Evolutionary conservation across 2,113 vertebrate species (phyloP).

Genomic region (Podocnemis expansa): DNA sequence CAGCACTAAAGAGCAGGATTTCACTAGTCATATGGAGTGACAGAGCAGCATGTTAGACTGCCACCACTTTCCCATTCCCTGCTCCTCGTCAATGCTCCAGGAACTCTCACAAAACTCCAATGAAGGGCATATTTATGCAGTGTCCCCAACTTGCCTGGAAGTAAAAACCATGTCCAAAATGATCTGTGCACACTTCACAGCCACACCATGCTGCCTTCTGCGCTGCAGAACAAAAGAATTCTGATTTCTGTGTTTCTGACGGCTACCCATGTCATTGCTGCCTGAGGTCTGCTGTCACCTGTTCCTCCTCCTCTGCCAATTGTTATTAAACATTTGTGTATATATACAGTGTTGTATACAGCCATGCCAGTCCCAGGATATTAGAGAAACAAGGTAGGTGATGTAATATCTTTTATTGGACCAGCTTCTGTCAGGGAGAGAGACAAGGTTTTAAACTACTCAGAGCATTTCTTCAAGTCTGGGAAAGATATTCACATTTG

Average conservation of each 20-base stretch:
- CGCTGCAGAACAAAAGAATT: background rate
- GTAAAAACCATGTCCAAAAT: background rate
- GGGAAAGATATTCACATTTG: background rate
- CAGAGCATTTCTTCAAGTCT: background rate
- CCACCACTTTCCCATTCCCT: background rate
- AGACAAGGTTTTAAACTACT: too few relatives aligned
- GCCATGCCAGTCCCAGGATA: background rate
- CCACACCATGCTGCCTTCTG: background rate
- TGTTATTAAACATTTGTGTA: background rate
- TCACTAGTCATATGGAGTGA: background rate
- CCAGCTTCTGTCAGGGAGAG: background rate
- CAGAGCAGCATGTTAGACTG: background rate
- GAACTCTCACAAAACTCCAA: background rate
- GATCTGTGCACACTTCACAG: background rate
- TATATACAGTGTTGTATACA: background rate
- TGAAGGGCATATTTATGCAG: background rate
- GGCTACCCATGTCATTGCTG: accelerated
- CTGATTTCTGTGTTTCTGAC: background rate
- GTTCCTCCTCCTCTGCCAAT: background rate
- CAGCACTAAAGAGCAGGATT: background rate
- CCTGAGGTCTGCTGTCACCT: background rate
- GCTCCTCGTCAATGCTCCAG: accelerated
- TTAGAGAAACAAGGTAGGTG: background rate
- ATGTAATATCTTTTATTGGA: background rate
- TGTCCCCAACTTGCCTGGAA: background rate